Conservation (phyloP, 2,113 vertebrate species). For the Apteryx owenii region DNA sequence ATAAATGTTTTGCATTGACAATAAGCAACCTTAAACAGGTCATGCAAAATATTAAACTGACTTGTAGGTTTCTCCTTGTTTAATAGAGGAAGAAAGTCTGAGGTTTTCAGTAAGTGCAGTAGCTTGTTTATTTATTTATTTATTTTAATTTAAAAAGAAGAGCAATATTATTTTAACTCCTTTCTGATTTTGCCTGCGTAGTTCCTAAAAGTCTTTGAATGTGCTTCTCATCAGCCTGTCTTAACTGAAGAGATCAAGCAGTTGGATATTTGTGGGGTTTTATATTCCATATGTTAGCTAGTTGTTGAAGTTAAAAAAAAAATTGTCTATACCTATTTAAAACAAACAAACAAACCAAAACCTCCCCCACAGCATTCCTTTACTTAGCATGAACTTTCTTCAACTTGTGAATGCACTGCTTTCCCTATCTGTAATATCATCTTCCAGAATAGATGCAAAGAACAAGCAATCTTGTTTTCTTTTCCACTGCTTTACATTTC, state of each 20-base stretch:
- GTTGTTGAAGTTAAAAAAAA: not conserved
- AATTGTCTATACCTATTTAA: no score
- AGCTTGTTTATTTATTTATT: not conserved
- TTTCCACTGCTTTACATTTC: not conserved
- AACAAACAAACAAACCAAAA: no score
- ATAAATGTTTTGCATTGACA: not conserved
- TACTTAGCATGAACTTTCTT: not conserved
- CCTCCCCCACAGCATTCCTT: not conserved
- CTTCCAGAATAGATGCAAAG: not conserved
- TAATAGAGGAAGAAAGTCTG: not conserved
- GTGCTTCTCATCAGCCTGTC: not conserved
- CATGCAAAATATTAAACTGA: not conserved
- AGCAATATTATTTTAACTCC: not conserved
- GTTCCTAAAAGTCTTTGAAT: not conserved
- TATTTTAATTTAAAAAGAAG: not conserved
- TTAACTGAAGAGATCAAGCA: not conserved
- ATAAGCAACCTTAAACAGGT: not conserved
- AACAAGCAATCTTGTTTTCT: not conserved
- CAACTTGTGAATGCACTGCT: not conserved
- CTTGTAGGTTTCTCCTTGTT: not conserved
- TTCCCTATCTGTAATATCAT: not conserved
- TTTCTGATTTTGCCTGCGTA: not conserved
- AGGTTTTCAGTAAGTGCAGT: not conserved
- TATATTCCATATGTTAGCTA: not conserved
- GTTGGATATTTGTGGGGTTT: not conserved